A percentile compares a stretch with the other conserved stretches of the same genome.
These are phyloP conservation scores for Portunus trituberculatus DNA, from an alignment of 1,140 invertebrate genomes.

Conservation along the genomic window DNA sequence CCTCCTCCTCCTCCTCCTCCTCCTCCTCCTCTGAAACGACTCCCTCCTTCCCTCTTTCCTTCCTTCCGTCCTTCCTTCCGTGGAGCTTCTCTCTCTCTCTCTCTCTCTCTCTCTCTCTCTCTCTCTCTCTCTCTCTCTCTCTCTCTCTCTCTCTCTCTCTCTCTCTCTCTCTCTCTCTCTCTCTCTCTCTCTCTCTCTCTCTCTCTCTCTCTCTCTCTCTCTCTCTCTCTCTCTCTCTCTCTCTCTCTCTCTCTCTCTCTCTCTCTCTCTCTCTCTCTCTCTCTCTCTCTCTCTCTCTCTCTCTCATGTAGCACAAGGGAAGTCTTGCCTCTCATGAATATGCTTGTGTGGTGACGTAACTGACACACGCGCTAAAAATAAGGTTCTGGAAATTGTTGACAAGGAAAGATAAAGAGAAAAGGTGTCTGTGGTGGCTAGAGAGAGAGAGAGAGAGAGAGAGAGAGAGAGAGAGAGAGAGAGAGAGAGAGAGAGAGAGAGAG, in stretches of 20 bases:
- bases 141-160: slow-evolving; percentile 44
- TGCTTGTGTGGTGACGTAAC: neutral
- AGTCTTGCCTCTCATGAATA: neutral
- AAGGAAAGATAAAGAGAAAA: neutral
- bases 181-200: slow-evolving; percentile 38
- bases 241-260: slow-evolving; percentile 12
- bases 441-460: neutral
- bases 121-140: neutral
- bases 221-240: too few relatives aligned
- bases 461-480: neutral
- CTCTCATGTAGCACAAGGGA: neutral
- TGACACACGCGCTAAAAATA: neutral
- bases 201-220: neutral
- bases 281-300: slow-evolving; percentile 55
- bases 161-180: slow-evolving; percentile 55
- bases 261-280: slow-evolving; percentile 50
- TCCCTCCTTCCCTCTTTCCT: neutral
- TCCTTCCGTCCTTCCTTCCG: neutral
- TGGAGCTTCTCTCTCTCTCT: neutral
- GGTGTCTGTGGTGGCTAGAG: neutral
- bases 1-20: neutral
- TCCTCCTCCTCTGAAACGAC: neutral
- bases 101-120: too few relatives aligned
- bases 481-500: neutral
- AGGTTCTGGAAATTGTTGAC: neutral